phyloP scores from a whole-genome alignment of 2,888 invertebrate genomes.

The Lottia scabra region DNA sequence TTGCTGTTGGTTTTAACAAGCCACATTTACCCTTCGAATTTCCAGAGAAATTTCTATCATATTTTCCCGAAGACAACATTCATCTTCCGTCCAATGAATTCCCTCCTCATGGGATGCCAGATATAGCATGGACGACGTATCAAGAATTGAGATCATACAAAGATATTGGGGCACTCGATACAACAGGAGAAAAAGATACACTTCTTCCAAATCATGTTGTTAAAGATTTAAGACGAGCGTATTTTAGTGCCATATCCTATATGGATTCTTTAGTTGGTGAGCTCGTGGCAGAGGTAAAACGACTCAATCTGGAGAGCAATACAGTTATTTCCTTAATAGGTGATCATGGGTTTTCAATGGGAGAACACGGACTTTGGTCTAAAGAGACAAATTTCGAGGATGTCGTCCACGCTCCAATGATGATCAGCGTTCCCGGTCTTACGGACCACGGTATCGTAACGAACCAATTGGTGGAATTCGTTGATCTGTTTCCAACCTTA shows the following conservation, averaged over 20 bases:
- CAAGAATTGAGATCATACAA: slow-evolving; percentile 12
- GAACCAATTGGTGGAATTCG: slow-evolving; percentile 37
- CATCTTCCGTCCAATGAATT: slow-evolving; percentile 12
- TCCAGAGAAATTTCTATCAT: slow-evolving; percentile 30
- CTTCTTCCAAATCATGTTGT: slow-evolving; percentile 26
- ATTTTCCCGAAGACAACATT: slow-evolving; percentile 28
- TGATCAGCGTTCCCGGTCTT: slow-evolving; percentile 39
- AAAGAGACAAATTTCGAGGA: slow-evolving; percentile 52
- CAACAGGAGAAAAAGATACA: slow-evolving; percentile 19
- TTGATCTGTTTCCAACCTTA: slow-evolving; percentile 48
- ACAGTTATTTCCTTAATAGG: slow-evolving; percentile 41
- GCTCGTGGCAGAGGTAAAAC: slow-evolving; percentile 34
- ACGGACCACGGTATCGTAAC: slow-evolving; percentile 33
- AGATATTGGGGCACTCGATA: slow-evolving; percentile 24
- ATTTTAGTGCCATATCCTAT: slow-evolving; percentile 36
- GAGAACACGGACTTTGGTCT: slow-evolving; percentile 40
- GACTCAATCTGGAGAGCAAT: slow-evolving; percentile 28
- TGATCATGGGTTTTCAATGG: slow-evolving; percentile 43
- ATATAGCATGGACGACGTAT: slow-evolving; percentile 9
- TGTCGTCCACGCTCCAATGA: slow-evolving; percentile 48
- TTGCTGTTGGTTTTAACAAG: slow-evolving; percentile 41
- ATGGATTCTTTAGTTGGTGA: slow-evolving; percentile 38
- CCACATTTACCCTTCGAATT: slow-evolving; percentile 42
- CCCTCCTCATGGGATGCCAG: slow-evolving; percentile 13
- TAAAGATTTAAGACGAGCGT: slow-evolving; percentile 34